These are phyloP conservation scores for Drosophila prostipennis DNA, from an alignment of 2,888 invertebrate genomes.

Conservation along the genomic window DNA sequence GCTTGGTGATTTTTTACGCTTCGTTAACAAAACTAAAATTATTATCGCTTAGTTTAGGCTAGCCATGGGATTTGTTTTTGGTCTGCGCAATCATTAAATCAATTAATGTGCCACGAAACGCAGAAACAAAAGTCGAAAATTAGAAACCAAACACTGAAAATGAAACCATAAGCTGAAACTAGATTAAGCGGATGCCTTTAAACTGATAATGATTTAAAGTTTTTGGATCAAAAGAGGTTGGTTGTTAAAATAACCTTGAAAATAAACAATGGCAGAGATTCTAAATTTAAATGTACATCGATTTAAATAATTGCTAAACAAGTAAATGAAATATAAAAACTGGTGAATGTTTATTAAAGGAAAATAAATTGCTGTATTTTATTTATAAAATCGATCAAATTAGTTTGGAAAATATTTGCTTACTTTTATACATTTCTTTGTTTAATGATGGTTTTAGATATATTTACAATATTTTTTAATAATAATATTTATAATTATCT, in stretches of 20 bases:
- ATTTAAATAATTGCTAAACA: not conserved
- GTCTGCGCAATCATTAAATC: constrained; percentile 57
- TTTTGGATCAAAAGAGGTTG: not conserved
- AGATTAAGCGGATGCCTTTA: constrained; percentile 39
- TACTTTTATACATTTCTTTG: too few species aligned
- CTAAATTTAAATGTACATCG: not conserved
- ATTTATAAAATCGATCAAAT: too few species aligned
- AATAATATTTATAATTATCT: too few species aligned
- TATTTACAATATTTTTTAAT: too few species aligned
- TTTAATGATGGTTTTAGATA: too few species aligned
- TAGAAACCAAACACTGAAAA: constrained; percentile 36
- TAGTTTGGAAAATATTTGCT: too few species aligned
- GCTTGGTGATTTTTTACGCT: constrained; percentile 61
- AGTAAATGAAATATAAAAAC: too few species aligned
- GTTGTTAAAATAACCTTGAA: constrained; percentile 10
- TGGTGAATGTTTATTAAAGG: too few species aligned
- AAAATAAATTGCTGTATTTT: too few species aligned
- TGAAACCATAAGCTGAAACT: constrained; percentile 25
- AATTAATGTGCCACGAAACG: constrained; percentile 63
- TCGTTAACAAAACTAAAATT: constrained; percentile 59
- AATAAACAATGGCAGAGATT: constrained; percentile 1
- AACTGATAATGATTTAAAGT: constrained; percentile 12
- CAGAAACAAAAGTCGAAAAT: constrained; percentile 24
- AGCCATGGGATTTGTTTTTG: constrained; percentile 24
- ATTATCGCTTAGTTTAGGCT: constrained; percentile 12